Conservation (phyloP, 1,140 invertebrate species). For the Camponotus floridanus region DNA sequence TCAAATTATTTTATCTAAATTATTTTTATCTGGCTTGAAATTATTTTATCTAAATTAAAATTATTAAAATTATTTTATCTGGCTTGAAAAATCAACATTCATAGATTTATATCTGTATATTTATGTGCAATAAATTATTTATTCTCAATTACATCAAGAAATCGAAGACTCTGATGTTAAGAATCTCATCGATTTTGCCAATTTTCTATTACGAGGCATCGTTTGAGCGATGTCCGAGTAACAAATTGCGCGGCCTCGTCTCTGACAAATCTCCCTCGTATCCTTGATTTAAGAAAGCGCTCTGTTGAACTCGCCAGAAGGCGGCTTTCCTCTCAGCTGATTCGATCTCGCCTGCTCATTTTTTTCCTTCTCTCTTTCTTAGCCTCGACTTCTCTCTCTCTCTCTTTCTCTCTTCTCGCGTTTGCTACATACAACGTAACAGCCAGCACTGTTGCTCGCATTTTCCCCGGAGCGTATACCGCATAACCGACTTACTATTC, state of each 20-base stretch:
- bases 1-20: neutral
- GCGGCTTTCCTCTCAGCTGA: constrained; percentile 69
- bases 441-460: constrained; percentile 45
- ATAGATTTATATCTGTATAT: neutral
- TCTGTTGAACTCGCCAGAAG: constrained; percentile 48
- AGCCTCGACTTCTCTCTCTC: constrained; percentile 47
- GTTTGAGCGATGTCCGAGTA: neutral
- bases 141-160: neutral
- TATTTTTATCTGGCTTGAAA: no score
- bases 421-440: constrained; percentile 43
- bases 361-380: constrained; percentile 32
- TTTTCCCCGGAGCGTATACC: constrained; percentile 41
- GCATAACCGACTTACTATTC: constrained; percentile 69
- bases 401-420: constrained; percentile 22
- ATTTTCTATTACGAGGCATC: constrained; percentile 17
- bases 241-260: constrained; percentile 57
- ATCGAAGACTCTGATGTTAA: neutral
- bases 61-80: neutral
- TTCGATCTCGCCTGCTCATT: constrained; percentile 69
- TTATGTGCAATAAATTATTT: neutral
- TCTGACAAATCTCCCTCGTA: constrained; percentile 71
- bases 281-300: constrained; percentile 72
- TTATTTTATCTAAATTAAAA: neutral
- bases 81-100: neutral
- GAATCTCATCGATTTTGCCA: neutral